These are phyloP conservation scores for Pseudopipra pipra DNA, from an alignment of 2,113 vertebrate species.

Conservation along the genomic window DNA sequence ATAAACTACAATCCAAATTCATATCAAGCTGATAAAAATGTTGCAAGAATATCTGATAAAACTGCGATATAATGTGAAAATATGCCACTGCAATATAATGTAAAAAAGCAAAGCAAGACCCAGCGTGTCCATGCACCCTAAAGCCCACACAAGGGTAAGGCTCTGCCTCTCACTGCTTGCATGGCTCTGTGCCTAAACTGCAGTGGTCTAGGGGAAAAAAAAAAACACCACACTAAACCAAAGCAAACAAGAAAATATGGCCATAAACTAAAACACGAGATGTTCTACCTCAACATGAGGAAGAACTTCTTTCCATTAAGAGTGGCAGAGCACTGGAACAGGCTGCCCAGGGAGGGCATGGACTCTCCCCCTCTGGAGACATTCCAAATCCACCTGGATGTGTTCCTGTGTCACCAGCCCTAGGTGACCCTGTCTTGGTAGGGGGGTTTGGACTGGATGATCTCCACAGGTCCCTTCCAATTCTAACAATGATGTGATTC, in stretches of 20 bases:
- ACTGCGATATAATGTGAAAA: neutral
- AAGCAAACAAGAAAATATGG: neutral
- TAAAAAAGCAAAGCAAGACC: neutral
- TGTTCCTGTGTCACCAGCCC: neutral
- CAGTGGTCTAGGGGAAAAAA: neutral
- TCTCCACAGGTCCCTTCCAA: neutral
- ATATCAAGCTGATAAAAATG: neutral
- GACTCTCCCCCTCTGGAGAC: neutral
- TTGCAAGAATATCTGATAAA: neutral
- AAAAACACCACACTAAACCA: neutral
- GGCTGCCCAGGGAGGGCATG: neutral
- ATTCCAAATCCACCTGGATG: neutral
- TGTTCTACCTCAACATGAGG: rapidly evolving
- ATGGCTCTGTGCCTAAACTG: neutral
- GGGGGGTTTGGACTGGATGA: neutral
- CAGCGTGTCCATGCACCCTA: neutral
- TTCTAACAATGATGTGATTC: neutral
- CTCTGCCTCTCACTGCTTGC: neutral
- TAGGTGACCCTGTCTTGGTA: neutral
- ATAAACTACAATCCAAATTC: neutral
- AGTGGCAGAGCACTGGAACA: neutral
- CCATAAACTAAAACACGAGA: neutral
- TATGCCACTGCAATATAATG: neutral
- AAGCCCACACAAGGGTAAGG: neutral
- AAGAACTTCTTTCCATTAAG: neutral